Base-by-base conservation (phyloP, 2,888 invertebrate species). In the Noctua pronuba region DNA sequence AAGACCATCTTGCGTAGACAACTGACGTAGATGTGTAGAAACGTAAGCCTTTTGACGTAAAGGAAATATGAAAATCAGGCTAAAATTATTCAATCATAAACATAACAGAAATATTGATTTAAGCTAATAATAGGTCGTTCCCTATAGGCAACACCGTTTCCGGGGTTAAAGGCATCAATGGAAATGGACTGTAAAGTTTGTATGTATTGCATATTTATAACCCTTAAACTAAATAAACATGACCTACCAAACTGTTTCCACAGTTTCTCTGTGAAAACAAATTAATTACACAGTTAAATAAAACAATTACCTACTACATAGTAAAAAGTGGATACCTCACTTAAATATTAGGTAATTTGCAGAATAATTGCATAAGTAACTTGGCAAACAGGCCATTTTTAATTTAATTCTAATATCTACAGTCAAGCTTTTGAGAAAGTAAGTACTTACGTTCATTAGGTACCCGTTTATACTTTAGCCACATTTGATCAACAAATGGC, bases 21-120 rank as follows among this genome's bases (percentile, higher is more conserved):
- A 8, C 18, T 79, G 79, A 62, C 66, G 52, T 66, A 52, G 41
- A 28, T 44, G 16, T 6, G 13, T 44, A 46, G 16, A 0, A 52
- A 28, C 7, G 1, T 24, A 38, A 10, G 5, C 13, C 4, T 78
- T 66, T 78, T 67, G 58, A 35, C 38, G 38, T 21, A 46, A 35
- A n/a, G 24, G 38, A 79, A 68, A 38, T 10, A 31, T 44, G 21
- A n/a, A 21, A 11, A 24, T 24, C 60, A 13, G 8, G 28, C 44
- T 76, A 35, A 77, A 77, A n/a, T 77, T 44, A 79, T 79, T n/a
- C 2, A n/a, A 31, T 35, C 11, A 72, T 41, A 72, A 18, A 55
- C 18, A 5, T n/a, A 64, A 21, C 31, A 24, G 31, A 76, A 75
- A 64, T 62, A 62, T 18, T 41, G 31, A 62, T 31, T 62, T 6